Base-by-base conservation (phyloP, 2,113 vertebrate species). In the Baryphthengus martii region DNA sequence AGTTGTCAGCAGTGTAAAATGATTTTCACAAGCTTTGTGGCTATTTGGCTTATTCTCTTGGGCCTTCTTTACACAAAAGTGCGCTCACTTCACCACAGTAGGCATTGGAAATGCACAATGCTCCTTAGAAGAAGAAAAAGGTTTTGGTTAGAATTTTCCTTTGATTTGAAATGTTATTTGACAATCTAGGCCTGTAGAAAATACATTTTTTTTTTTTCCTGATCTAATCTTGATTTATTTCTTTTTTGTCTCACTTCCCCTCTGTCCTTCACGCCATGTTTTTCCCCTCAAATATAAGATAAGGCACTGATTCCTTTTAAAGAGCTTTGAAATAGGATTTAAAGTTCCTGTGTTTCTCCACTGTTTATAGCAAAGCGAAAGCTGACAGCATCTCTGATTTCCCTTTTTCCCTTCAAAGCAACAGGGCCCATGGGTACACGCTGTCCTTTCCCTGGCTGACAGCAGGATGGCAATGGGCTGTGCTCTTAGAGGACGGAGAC, bases 111-210 rank as follows among this genome's bases (percentile, higher is more conserved):
- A 73, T 7, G 15, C 15, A 37, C 3, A 14, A 79, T 90, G 39
- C 35, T 76, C 56, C 85, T 76, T 66, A 66, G 16, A 81, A 65
- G 63, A 77, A 78, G 61, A 65, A 89, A 94, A 79, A 47, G 19
- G 58, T 44, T 90, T 95, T 83, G 58, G 90, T 88, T 37, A 80
- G 74, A 85, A 77, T 45, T 84, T 71, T 74, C 52, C 65, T 92
- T 87, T 92, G 75, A 96, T 95, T 44, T 68, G 52, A 56, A 52
- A 73, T 39, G 85, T 80, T 93, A 94, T 92, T 92, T 92, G 59
- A 45, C 78, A 91, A 50, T 88, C 45, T 82, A 39, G 76, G 77
- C 63, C 58, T 89, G n/a, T n/a, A n/a, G n/a, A n/a, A n/a, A n/a
- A n/a, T n/a, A n/a, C n/a, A n/a, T n/a, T n/a, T n/a, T n/a, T n/a